phyloP scores from a whole-genome alignment of 2,888 invertebrate species.

The Drosophila cracens region DNA sequence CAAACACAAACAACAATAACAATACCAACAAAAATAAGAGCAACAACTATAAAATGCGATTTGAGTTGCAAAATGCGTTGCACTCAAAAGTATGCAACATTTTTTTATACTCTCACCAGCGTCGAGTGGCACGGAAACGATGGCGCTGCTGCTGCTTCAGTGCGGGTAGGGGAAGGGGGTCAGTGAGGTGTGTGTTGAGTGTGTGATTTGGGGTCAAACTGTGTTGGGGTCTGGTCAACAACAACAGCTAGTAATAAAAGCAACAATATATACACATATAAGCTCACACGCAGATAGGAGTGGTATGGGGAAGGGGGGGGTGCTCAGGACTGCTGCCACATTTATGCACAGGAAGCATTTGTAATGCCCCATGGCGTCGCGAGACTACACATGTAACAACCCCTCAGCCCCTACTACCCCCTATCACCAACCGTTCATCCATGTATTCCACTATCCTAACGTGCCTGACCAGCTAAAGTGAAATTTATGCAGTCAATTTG shows the following conservation, averaged over 20 bases:
- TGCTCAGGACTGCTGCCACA: slow-evolving; percentile 64
- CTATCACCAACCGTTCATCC: neutral
- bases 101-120: slow-evolving; percentile 23
- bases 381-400: slow-evolving; percentile 31
- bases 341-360: slow-evolving; percentile 79
- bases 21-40: slow-evolving; percentile 12
- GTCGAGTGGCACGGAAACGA: slow-evolving; percentile 45
- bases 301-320: neutral
- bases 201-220: slow-evolving; percentile 44
- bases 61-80: slow-evolving; percentile 72
- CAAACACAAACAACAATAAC: slow-evolving; percentile 15
- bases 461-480: slow-evolving; percentile 15
- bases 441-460: neutral
- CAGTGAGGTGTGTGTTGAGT: neutral
- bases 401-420: neutral
- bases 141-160: slow-evolving; percentile 22
- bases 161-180: neutral
- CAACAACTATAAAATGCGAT: slow-evolving; percentile 62
- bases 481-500: slow-evolving; percentile 4
- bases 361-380: slow-evolving; percentile 58
- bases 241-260: slow-evolving; percentile 52
- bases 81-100: slow-evolving; percentile 72
- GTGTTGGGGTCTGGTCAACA: slow-evolving; percentile 62
- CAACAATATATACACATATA: slow-evolving; percentile 37
- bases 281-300: slow-evolving; percentile 19